Evolutionary conservation across 2,888 invertebrate genomes (phyloP).

Genomic region (Rotaria socialis): DNA sequence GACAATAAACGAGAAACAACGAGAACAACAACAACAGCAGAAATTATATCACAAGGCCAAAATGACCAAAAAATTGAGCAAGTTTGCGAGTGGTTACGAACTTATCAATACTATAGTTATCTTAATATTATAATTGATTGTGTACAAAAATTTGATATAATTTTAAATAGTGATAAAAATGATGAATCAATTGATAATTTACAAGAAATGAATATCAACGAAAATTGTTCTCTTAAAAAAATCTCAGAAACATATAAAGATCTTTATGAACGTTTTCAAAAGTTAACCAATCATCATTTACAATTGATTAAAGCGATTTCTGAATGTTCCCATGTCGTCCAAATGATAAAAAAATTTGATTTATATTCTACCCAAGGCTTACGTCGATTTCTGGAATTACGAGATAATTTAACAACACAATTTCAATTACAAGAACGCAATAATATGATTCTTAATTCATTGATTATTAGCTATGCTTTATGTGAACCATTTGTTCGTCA

Average conservation of each 20-base stretch:
- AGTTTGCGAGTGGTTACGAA: constrained; percentile 33
- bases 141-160: neutral
- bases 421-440: constrained; percentile 25
- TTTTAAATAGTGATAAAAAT: neutral
- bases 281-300: neutral
- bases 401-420: constrained; percentile 37
- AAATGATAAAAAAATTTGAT: neutral
- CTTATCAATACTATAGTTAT: neutral
- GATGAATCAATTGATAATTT: neutral
- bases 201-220: neutral
- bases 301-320: neutral
- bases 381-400: constrained; percentile 28
- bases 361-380: neutral
- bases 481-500: neutral
- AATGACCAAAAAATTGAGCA: neutral
- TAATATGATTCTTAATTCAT: constrained; percentile 27
- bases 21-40: neutral
- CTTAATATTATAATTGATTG: neutral
- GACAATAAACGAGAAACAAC: neutral
- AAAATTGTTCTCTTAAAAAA: neutral
- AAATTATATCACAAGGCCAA: neutral
- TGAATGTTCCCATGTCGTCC: neutral
- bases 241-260: neutral
- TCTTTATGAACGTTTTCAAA: neutral
- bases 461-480: neutral